Evolutionary conservation across 2,888 invertebrate genomes (phyloP).

Genomic region (Lasius platythorax): DNA sequence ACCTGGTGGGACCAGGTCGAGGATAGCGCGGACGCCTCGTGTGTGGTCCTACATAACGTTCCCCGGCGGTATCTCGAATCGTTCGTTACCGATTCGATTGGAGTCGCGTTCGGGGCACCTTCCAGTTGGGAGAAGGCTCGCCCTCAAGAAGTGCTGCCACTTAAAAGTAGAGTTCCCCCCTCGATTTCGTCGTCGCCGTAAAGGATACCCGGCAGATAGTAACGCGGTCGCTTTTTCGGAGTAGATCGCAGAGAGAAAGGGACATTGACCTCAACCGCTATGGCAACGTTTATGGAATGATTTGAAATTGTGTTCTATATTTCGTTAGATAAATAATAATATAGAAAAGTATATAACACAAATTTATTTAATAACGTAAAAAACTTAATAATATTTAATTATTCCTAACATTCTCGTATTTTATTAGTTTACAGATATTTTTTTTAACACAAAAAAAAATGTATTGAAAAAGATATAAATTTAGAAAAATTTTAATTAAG

Average conservation of each 20-base stretch:
- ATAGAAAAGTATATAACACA: neutral
- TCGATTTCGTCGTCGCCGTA: conserved; percentile 34
- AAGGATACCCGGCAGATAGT: conserved; percentile 40
- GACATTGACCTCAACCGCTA: conserved; percentile 13
- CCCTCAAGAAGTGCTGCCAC: conserved; percentile 63
- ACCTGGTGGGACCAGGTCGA: conserved; percentile 79
- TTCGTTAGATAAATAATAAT: neutral
- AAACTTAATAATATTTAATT: neutral
- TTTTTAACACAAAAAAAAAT: neutral
- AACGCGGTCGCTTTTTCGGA: conserved; percentile 43
- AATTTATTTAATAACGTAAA: neutral
- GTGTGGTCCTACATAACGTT: conserved; percentile 82
- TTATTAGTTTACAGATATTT: neutral
- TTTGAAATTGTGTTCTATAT: neutral
- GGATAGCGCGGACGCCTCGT: conserved; percentile 79
- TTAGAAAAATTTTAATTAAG: neutral
- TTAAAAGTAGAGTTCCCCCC: conserved; percentile 66
- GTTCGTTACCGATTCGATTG: conserved; percentile 85
- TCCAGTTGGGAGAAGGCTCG: conserved; percentile 41
- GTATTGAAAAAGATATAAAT: neutral
- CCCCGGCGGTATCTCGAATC: conserved; percentile 82
- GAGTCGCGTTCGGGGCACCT: conserved; percentile 65
- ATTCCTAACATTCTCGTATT: neutral
- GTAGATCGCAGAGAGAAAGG: conserved; percentile 28
- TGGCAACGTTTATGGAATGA: neutral